A percentile compares a stretch with the other conserved stretches of the same genome.
These are phyloP conservation scores for Phalangium opilio DNA, from an alignment of 2,888 invertebrate genomes.

Conservation along the genomic window DNA sequence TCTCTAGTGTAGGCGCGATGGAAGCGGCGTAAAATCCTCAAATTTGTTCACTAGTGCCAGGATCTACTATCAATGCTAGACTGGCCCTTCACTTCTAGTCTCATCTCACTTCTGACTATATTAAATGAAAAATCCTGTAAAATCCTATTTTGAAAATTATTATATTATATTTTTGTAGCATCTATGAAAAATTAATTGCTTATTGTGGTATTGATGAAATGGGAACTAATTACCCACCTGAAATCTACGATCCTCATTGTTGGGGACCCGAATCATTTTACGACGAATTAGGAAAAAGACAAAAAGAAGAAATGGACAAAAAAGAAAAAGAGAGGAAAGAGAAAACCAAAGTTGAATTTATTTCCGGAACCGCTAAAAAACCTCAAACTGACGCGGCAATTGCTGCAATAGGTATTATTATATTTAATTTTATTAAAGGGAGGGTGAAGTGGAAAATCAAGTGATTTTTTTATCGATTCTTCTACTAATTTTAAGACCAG, in stretches of 20 bases:
- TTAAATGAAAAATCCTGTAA: not conserved
- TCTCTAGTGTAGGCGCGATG: too few species aligned
- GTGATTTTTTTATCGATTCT: too few species aligned
- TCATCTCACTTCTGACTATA: too few species aligned
- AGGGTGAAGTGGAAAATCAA: too few species aligned
- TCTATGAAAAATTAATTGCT: conserved; percentile 89
- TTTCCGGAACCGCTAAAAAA: conserved; percentile 45
- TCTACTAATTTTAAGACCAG: too few species aligned
- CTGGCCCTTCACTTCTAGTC: too few species aligned
- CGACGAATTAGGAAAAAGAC: conserved; percentile 67
- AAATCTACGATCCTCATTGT: conserved; percentile 77
- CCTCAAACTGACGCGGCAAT: conserved; percentile 6
- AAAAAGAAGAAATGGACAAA: conserved; percentile 81
- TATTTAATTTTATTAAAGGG: too few species aligned
- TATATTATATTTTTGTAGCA: conserved; percentile 38
- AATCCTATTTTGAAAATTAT: too few species aligned
- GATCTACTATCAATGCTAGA: too few species aligned
- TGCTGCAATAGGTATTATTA: conserved; percentile 6
- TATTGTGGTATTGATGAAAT: conserved; percentile 89
- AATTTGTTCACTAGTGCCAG: too few species aligned
- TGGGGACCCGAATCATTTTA: conserved; percentile 88
- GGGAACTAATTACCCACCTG: conserved; percentile 88
- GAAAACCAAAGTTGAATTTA: conserved; percentile 64
- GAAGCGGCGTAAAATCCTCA: too few species aligned
- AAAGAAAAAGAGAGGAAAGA: conserved; percentile 79